Conservation (phyloP, 2,888 invertebrate species). For the Metacarcinus magister region DNA sequence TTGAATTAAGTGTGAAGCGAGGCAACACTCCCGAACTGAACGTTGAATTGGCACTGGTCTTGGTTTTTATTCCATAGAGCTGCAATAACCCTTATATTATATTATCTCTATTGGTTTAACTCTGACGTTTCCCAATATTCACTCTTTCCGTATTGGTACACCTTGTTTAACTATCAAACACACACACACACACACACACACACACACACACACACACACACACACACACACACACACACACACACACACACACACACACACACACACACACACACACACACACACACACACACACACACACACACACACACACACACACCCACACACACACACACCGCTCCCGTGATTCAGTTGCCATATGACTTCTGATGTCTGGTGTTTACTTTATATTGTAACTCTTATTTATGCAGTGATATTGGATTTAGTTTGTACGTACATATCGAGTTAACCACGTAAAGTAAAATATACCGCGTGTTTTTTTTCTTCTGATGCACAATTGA, state of each 20-base stretch:
- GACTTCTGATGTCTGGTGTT: no score
- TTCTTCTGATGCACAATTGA: no score
- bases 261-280: constrained; percentile 26
- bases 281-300: constrained; percentile 26
- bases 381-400: no score
- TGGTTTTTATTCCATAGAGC: neutral
- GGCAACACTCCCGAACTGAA: neutral
- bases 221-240: constrained; percentile 26
- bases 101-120: constrained; percentile 26
- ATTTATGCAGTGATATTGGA: no score
- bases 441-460: no score
- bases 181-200: neutral
- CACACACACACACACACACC: neutral
- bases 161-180: neutral
- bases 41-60: neutral
- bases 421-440: no score
- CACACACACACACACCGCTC: no score
- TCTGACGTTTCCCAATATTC: constrained; percentile 26
- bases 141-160: neutral
- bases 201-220: neutral
- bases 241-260: constrained; percentile 26
- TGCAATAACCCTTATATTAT: constrained; percentile 3
- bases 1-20: neutral
- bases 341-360: no score
- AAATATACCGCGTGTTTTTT: no score